Percentiles rank a stretch among this genome's conserved stretches.
These are phyloP conservation scores for Notocelia uddmanniana DNA, from an alignment of 2,888 invertebrate genomes.

Conservation along the genomic window DNA sequence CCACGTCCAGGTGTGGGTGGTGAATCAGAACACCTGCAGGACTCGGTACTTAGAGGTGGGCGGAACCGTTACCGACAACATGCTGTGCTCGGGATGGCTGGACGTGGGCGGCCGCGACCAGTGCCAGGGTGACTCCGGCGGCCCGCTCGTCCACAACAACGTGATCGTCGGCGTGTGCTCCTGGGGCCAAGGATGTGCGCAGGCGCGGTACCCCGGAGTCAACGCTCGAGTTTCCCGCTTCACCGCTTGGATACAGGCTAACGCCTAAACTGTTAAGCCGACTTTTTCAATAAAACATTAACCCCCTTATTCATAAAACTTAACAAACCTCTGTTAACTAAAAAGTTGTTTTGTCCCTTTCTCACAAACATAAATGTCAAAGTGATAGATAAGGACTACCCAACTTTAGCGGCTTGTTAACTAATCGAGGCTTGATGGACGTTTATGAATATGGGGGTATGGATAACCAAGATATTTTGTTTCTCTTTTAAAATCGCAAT, in stretches of 20 bases:
- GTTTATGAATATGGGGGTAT: too few species aligned
- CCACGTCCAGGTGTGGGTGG: slow-evolving; percentile 59
- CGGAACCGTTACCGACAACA: slow-evolving; percentile 55
- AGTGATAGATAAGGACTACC: too few species aligned
- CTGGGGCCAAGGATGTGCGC: slow-evolving; percentile 59
- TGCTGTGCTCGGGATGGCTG: slow-evolving; percentile 63
- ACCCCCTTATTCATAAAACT: too few species aligned
- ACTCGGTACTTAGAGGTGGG: slow-evolving; percentile 56
- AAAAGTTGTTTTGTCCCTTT: too few species aligned
- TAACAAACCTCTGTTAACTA: too few species aligned
- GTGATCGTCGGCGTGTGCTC: slow-evolving; percentile 65
- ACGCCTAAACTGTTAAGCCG: slow-evolving; percentile 46
- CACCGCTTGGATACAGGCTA: slow-evolving; percentile 61
- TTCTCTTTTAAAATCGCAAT: too few species aligned
- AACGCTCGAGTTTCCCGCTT: slow-evolving; percentile 62
- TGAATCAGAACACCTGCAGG: slow-evolving; percentile 58
- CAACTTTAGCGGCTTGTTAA: too few species aligned
- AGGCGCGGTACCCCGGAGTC: slow-evolving; percentile 60
- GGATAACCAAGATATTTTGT: too few species aligned
- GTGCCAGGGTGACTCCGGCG: slow-evolving; percentile 70
- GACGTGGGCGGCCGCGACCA: slow-evolving; percentile 70
- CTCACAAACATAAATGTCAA: too few species aligned
- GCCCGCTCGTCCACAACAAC: slow-evolving; percentile 63
- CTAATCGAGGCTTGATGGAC: too few species aligned
- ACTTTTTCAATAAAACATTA: too few species aligned